Evolutionary conservation across 2,888 invertebrate species (phyloP), one percentile per base, ranked within the genome.

Genomic region (Drosophila macrospina): DNA sequence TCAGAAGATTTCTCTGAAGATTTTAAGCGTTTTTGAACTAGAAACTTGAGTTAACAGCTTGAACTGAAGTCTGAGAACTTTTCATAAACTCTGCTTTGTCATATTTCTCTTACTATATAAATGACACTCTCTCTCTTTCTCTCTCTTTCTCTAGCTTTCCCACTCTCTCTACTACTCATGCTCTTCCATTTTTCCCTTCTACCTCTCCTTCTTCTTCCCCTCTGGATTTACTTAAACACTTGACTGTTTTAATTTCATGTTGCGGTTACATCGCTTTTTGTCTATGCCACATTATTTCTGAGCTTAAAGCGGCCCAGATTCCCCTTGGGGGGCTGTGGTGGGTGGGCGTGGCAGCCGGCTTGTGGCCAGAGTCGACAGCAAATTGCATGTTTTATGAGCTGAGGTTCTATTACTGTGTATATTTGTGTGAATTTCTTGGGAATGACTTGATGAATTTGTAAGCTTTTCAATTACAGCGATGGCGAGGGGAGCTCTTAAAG

Each of bases 341-440:
- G 26, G n/a, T n/a, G 36, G 51, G 37, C 37, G 51, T 51, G 51
- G 24, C 36, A 24, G 13, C 48, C 24, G n/a, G 16, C 7, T 15
- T 50, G 24, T 26, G 13, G n/a, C 7, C 26, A 39, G 13, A 26
- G 44, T 16, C 26, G 50, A 28, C 51, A 51, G 28, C 37, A 15
- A 37, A 51, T 37, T 51, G 51, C 51, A 51, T 28, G 51, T 37
- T 51, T 51, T 51, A 51, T 51, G 15, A 37, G 37, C 26, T 26
- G 11, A 11, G 37, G 15, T 37, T 51, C 28, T 15, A 37, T 37
- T 37, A 51, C 28, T 39, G 28, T 15, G 28, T 28, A 26, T 37
- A 13, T 51, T 51, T 37, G 26, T 50, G 26, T 15, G 36, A 13
- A 37, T 36, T 36, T 10, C 5, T 28, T 51, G 34, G 20, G 48